Percentiles rank a stretch among this genome's conserved stretches.
phyloP scores from a whole-genome alignment of 1,140 invertebrate genomes.

The Rhysida immarginata region DNA sequence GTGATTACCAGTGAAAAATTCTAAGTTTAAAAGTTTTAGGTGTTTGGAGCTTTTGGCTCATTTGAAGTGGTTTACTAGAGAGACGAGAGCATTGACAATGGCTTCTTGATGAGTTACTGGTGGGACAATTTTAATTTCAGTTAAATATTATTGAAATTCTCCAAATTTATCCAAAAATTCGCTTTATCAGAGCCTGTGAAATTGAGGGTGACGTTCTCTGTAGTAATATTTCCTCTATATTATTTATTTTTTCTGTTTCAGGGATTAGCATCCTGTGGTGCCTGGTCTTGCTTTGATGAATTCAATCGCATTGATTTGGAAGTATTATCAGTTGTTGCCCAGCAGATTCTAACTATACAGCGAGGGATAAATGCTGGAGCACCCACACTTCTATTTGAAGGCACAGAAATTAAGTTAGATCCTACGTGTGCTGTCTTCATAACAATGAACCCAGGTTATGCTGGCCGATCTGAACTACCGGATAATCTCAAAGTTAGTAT shows the following conservation, averaged over 20 bases:
- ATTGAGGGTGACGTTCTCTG: no score
- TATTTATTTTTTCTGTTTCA: constrained; percentile 21
- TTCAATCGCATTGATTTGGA: constrained; percentile 52
- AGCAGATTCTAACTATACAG: constrained; percentile 63
- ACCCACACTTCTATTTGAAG: constrained; percentile 68
- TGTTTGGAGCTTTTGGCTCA: no score
- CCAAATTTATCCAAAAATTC: no score
- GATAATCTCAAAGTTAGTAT: constrained; percentile 72
- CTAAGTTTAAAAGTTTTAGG: no score
- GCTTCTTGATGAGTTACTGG: no score
- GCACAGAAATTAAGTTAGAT: constrained; percentile 68
- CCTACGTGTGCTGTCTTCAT: constrained; percentile 89
- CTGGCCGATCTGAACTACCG: constrained; percentile 73
- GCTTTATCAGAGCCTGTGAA: no score
- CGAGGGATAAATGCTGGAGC: constrained; percentile 59
- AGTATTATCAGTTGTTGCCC: constrained; percentile 81
- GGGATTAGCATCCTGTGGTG: constrained; percentile 84
- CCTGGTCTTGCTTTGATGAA: constrained; percentile 96
- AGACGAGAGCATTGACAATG: no score
- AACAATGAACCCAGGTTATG: constrained; percentile 92
- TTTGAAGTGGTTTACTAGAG: no score
- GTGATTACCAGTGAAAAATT: no score
- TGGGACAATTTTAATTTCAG: no score
- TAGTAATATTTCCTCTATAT: no score
- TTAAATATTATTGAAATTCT: no score